Evolutionary conservation across 1,140 invertebrate species (phyloP).

Genomic region (Leptinotarsa lineolata): DNA sequence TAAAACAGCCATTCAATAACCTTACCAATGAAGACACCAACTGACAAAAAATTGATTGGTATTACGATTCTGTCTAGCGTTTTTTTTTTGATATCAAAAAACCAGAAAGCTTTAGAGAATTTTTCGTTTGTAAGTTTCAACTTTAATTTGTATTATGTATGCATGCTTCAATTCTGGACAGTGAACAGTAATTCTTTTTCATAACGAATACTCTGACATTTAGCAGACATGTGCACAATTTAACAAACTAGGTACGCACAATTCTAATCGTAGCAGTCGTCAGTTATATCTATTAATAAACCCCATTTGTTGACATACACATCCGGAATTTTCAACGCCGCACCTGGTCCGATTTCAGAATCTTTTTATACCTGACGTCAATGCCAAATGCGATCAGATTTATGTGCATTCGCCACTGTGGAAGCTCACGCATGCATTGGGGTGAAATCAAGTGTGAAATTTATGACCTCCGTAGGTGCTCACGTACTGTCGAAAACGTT

Average conservation of each 20-base stretch:
- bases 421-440: not conserved
- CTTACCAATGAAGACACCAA: no score
- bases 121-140: no score
- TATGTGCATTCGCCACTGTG: not conserved
- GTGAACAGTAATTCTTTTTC: no score
- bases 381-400: constrained; percentile 5
- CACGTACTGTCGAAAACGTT: not conserved
- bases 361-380: constrained; percentile 1
- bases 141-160: no score
- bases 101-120: no score
- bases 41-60: no score
- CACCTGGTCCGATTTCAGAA: not conserved
- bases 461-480: constrained; percentile 7
- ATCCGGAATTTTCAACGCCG: constrained; percentile 4
- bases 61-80: no score
- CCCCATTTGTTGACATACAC: constrained; percentile 5
- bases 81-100: no score
- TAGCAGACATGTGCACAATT: not conserved
- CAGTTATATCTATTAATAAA: not conserved
- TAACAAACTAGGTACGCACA: not conserved
- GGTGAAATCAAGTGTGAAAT: constrained; percentile 5
- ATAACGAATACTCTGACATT: no score
- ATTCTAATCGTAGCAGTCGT: not conserved
- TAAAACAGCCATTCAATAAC: no score
- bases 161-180: no score